Percentiles rank a stretch among this genome's conserved stretches.
phyloP scores from a whole-genome alignment of 2,113 vertebrate species.

The Leptodactylus fuscus region DNA sequence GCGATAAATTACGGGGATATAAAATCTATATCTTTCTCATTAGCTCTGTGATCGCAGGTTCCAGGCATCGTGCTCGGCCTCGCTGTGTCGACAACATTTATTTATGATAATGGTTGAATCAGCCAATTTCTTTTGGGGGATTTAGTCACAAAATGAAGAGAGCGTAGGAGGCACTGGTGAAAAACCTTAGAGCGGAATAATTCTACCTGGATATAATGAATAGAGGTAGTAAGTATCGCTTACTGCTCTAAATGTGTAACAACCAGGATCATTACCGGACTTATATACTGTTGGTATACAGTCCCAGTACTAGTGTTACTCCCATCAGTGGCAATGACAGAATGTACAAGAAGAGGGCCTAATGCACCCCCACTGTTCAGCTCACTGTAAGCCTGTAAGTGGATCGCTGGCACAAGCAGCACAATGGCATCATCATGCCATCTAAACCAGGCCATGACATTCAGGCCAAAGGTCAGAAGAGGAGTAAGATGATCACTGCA shows the following conservation, averaged over 20 bases:
- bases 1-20: constrained; percentile 52
- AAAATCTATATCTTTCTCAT: constrained; percentile 58
- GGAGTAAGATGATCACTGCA: no score
- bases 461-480: no score
- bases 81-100: constrained; percentile 25
- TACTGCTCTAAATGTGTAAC: neutral
- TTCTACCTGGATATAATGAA: neutral
- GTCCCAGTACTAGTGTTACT: no score
- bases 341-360: no score
- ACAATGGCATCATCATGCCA: no score
- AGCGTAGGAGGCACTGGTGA: neutral
- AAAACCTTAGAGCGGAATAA: neutral
- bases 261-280: neutral
- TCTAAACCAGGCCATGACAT: no score
- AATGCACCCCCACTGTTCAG: no score
- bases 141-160: constrained; percentile 4
- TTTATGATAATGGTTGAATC: constrained; percentile 35
- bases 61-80: neutral
- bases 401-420: no score
- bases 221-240: neutral
- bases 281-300: no score
- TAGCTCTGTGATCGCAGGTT: constrained; percentile 36
- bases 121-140: constrained; percentile 19
- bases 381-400: no score
- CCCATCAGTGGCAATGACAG: no score